Percentiles rank a stretch among this genome's conserved stretches.
Conservation (phyloP, 1,140 invertebrate species). For the Nephotettix cincticeps region DNA sequence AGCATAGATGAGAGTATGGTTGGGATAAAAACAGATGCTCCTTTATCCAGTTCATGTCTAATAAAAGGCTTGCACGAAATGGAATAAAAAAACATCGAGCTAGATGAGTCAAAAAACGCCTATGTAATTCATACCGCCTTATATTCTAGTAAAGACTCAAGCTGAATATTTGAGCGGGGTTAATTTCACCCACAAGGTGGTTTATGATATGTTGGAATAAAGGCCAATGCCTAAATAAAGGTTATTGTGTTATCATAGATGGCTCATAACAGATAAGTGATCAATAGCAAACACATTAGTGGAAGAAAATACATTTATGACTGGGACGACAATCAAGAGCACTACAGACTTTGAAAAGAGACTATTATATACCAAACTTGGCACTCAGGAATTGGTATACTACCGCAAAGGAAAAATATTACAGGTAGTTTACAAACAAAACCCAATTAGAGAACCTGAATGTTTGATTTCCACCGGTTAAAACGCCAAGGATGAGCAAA, state of each 20-base stretch:
- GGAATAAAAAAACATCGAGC: not conserved
- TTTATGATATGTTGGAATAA: not conserved
- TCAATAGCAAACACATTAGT: conserved; percentile 1
- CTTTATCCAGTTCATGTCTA: not conserved
- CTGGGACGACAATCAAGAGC: conserved; percentile 12
- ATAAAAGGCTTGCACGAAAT: not conserved
- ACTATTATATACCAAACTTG: conserved; percentile 12
- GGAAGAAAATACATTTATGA: conserved; percentile 3
- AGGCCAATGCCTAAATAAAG: conserved; percentile 6
- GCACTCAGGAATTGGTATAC: not conserved
- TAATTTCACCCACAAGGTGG: not conserved
- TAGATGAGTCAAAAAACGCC: not conserved
- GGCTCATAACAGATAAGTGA: not conserved
- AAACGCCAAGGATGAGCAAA: not conserved
- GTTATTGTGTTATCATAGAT: conserved; percentile 12
- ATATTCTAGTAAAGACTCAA: conserved; percentile 19
- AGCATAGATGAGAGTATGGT: too few species aligned
- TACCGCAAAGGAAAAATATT: conserved; percentile 8
- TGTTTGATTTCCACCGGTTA: conserved; percentile 8
- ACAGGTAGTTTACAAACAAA: not conserved
- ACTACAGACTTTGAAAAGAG: conserved; percentile 14
- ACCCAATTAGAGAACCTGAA: not conserved
- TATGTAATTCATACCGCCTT: conserved; percentile 16
- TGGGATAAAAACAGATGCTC: not conserved
- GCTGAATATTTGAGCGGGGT: not conserved